These are phyloP conservation scores for Argyrosomus regius DNA, from an alignment of 2,797 vertebrate genomes.

Conservation along the genomic window DNA sequence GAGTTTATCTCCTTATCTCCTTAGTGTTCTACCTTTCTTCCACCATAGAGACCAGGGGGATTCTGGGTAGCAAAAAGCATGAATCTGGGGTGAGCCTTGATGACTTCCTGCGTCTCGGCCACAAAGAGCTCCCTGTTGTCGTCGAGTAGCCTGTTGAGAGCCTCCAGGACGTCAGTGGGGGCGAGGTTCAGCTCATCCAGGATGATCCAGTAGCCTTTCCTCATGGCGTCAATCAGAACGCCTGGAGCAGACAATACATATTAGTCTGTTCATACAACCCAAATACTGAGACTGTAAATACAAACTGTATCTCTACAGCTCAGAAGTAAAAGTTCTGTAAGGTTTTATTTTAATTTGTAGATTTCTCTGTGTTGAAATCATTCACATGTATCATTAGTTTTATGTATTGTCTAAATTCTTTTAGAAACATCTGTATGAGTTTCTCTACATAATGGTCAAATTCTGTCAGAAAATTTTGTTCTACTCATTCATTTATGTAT, in stretches of 20 bases:
- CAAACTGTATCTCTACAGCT: too few species aligned
- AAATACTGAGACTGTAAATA: too few species aligned
- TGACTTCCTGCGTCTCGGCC: constrained; percentile 96
- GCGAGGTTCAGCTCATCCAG: constrained; percentile 97
- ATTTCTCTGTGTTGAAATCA: not conserved
- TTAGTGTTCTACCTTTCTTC: constrained; percentile 90
- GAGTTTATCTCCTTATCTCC: not conserved
- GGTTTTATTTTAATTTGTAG: not conserved
- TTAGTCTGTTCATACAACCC: not conserved
- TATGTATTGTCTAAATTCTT: not conserved
- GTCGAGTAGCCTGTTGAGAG: constrained; percentile 95
- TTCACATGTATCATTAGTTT: not conserved
- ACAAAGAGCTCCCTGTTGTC: constrained; percentile 97
- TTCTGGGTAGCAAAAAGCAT: constrained; percentile 99
- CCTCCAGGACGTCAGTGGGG: constrained; percentile 97
- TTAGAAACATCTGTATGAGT: not conserved
- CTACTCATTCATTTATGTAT: not conserved
- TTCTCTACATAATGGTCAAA: not conserved
- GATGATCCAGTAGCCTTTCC: constrained; percentile 98
- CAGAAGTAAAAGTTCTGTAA: too few species aligned
- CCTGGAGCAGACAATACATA: constrained; percentile 77
- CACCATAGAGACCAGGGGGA: constrained; percentile 96
- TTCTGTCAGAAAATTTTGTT: not conserved
- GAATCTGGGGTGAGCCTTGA: constrained; percentile 95
- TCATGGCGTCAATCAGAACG: constrained; percentile 96